phyloP scores from a whole-genome alignment of 2,113 vertebrate genomes.

The Ursus arctos region DNA sequence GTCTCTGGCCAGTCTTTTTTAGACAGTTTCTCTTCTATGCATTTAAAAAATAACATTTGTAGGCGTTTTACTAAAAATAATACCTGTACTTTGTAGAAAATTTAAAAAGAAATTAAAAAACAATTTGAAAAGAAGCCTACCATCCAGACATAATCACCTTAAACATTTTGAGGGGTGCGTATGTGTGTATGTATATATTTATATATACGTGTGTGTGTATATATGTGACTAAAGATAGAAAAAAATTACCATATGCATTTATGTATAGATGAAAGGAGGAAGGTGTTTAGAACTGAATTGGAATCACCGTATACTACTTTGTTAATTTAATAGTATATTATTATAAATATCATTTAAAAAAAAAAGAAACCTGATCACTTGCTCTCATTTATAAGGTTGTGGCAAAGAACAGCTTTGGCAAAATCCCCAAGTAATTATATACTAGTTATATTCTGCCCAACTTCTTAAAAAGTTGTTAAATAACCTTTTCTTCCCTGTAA shows the following conservation, averaged over 20 bases:
- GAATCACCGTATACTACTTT: neutral
- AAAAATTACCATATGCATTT: neutral
- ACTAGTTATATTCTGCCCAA: neutral
- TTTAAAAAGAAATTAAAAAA: constrained; percentile 68
- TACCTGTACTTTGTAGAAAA: constrained; percentile 72
- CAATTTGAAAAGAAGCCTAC: constrained; percentile 43
- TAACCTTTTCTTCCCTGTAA: neutral
- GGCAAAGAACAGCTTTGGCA: constrained; percentile 29
- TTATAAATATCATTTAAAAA: neutral
- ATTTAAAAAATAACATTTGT: constrained; percentile 79
- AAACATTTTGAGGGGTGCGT: neutral
- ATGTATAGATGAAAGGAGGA: neutral
- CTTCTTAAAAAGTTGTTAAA: constrained; percentile 40
- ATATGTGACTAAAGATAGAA: neutral
- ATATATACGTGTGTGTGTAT: neutral
- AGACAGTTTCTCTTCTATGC: constrained; percentile 83
- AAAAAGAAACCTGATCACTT: constrained; percentile 1
- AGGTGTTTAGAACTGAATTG: constrained; percentile 36
- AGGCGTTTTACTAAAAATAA: constrained; percentile 78
- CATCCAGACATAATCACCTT: constrained; percentile 11
- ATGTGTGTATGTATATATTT: neutral
- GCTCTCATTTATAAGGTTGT: constrained; percentile 40
- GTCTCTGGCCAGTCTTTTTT: constrained; percentile 78
- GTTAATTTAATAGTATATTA: constrained; percentile 34
- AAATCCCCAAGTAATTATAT: constrained; percentile 19